Evolutionary conservation across 1,140 invertebrate genomes (phyloP), one percentile per base, ranked within the genome.

Genomic region (Nasonia longicornis): DNA sequence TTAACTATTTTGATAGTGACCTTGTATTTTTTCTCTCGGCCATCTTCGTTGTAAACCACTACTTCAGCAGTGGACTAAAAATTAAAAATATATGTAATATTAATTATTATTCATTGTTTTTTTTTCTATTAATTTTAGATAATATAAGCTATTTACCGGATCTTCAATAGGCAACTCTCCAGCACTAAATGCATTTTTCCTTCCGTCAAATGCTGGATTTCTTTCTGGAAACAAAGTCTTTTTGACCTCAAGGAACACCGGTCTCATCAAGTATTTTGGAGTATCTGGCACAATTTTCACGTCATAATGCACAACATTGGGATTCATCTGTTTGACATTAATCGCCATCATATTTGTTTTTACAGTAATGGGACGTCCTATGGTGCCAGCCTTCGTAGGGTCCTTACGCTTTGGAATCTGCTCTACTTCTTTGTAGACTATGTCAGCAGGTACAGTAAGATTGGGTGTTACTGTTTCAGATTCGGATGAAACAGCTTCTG

Each of bases 131-230:
- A n/a, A n/a, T n/a, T n/a, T n/a, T n/a, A n/a, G 2, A 31, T 31
- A 67, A 8, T 14, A 14, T 67, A 67, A 67, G 20, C 22, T 29
- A 85, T 81, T 82, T 86, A 88, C 87, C 63, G 35, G 12, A 31
- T 84, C 42, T 0, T 79, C 58, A 14, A 87, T 81, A 31, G 89
- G 88, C 64, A 92, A 77, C 2, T 85, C 10, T 35, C 70, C 80
- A 42, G 84, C 85, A 64, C 88, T 92, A 86, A 93, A 95, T 29
- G 94, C 88, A 88, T 94, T 95, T 81, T 93, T 94, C 29, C 90
- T 92, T 8, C 95, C 95, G 91, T 96, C 95, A 91, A 93, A 96
- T 22, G 95, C 95, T 3, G 94, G 93, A 79, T 84, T 80, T 26
- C 85, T 84, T 0, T 87, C 82, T 0, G 84, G 84, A 83, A 87